These are phyloP conservation scores for Tinea trinotella DNA, from an alignment of 2,888 invertebrate species.

Conservation along the genomic window DNA sequence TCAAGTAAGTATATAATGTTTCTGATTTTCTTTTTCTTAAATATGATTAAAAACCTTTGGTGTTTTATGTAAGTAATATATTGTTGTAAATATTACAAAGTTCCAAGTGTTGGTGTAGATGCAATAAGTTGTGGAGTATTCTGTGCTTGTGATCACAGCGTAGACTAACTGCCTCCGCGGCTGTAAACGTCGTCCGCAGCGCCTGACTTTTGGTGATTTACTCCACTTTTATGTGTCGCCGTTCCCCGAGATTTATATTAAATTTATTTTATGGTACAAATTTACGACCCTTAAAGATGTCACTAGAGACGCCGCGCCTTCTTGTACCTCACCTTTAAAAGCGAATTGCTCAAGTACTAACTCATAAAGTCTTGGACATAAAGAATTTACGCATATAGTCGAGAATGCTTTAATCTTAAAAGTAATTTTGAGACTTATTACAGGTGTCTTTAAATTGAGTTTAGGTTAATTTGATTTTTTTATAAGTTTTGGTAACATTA, in stretches of 20 bases:
- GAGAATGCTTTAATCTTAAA: background rate
- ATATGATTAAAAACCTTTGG: no score
- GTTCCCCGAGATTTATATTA: slow-evolving; percentile 46
- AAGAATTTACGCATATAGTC: slow-evolving; percentile 16
- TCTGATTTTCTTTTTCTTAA: no score
- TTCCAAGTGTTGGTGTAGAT: slow-evolving; percentile 18
- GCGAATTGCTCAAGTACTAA: slow-evolving; percentile 16
- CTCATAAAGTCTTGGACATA: slow-evolving; percentile 9
- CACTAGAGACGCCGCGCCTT: slow-evolving; percentile 26
- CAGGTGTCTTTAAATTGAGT: background rate
- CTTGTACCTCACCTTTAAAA: slow-evolving; percentile 17
- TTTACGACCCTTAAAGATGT: slow-evolving; percentile 60
- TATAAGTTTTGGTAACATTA: background rate
- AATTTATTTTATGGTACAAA: slow-evolving; percentile 57
- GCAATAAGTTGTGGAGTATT: slow-evolving; percentile 20
- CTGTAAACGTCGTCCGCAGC: slow-evolving; percentile 68
- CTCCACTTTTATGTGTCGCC: slow-evolving; percentile 68
- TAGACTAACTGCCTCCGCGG: slow-evolving; percentile 60
- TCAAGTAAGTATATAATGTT: no score
- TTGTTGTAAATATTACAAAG: background rate
- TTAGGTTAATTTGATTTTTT: background rate
- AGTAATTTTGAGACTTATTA: background rate
- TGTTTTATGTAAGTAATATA: background rate
- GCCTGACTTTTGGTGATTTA: slow-evolving; percentile 69
- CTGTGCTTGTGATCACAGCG: slow-evolving; percentile 25